Conservation (phyloP, 2,888 invertebrate species). For the Philereme vetulata region DNA sequence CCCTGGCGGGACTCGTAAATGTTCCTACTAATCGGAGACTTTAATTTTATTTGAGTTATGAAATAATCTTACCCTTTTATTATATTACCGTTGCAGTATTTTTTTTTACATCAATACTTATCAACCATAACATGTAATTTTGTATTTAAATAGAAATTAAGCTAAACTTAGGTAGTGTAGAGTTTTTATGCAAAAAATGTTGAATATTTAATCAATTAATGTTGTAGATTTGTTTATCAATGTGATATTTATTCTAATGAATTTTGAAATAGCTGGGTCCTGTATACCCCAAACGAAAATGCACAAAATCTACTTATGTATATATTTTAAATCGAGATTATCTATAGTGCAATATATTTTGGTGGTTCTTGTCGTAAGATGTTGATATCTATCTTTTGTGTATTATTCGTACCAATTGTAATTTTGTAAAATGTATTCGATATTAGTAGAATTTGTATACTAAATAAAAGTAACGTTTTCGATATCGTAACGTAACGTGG, state of each 20-base stretch:
- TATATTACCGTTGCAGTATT: too few species aligned
- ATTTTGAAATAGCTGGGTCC: conserved; percentile 22
- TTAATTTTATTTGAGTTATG: too few species aligned
- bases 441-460: conserved; percentile 14
- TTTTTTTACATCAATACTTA: too few species aligned
- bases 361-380: conserved; percentile 25
- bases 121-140: too few species aligned
- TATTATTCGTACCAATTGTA: conserved; percentile 11
- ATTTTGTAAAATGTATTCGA: conserved; percentile 18
- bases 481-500: conserved; percentile 10
- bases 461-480: conserved; percentile 9
- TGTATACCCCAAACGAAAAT: conserved; percentile 10
- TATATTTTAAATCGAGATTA: conserved; percentile 22
- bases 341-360: conserved; percentile 34
- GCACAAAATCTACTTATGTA: conserved; percentile 17
- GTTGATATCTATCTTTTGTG: conserved; percentile 11
- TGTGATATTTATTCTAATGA: conserved; percentile 37
- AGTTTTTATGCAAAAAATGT: not conserved
- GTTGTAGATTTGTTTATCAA: conserved; percentile 18
- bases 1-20: too few species aligned
- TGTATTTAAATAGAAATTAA: too few species aligned
- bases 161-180: too few species aligned
- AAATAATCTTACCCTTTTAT: too few species aligned
- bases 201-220: not conserved
- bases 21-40: too few species aligned